Evolutionary conservation across 2,113 vertebrate species (phyloP).

Genomic region (Microtus pennsylvanicus): DNA sequence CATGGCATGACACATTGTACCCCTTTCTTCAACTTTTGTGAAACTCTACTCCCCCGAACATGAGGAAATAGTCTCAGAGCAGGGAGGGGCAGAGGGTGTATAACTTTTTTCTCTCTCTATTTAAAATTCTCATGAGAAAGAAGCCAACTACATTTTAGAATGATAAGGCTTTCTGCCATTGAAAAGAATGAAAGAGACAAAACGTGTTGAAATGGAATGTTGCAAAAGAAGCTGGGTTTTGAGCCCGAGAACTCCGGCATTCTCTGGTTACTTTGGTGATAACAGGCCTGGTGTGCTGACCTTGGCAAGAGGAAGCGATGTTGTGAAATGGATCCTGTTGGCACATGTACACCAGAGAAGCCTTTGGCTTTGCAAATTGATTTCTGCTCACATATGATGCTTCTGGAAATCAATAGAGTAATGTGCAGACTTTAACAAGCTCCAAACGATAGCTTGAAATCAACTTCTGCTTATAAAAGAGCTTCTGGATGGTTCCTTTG

Average conservation of each 20-base stretch:
- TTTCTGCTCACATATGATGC: neutral
- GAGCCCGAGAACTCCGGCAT: neutral
- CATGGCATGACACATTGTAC: neutral
- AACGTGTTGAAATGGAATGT: neutral
- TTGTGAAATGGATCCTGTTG: conserved; percentile 76
- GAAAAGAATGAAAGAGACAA: conserved; percentile 4
- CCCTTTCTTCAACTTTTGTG: neutral
- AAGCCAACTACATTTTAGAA: conserved; percentile 23
- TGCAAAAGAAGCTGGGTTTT: neutral
- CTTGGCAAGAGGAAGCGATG: conserved; percentile 68
- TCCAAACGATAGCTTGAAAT: neutral
- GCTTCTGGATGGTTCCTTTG: neutral
- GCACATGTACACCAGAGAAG: conserved; percentile 57
- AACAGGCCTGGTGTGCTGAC: conserved; percentile 33
- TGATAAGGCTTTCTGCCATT: neutral
- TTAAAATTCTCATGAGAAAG: neutral
- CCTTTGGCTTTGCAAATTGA: conserved; percentile 50
- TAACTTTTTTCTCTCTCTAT: neutral
- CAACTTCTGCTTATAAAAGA: neutral
- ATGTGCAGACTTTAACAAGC: neutral
- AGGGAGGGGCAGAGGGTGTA: neutral
- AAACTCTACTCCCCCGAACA: neutral
- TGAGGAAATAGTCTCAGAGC: conserved; percentile 16
- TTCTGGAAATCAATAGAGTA: neutral
- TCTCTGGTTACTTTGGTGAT: conserved; percentile 77